phyloP scores from a whole-genome alignment of 1,140 invertebrate genomes.

The Drosophila ambigua region DNA sequence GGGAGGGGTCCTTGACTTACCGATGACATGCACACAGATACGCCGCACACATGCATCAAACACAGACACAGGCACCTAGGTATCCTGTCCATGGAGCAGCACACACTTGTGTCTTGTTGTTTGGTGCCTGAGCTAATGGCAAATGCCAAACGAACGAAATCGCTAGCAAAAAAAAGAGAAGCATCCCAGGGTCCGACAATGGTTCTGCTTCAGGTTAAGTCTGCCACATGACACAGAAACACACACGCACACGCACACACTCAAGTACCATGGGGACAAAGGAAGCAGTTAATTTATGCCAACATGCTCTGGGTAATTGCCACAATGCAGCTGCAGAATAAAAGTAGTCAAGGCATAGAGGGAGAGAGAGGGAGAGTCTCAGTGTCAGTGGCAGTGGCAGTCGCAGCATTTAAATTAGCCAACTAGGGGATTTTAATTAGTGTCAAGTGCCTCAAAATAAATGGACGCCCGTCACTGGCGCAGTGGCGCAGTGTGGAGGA shows the following conservation, averaged over 20 bases:
- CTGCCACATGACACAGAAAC: not conserved
- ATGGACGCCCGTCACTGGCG: slow-evolving; percentile 9
- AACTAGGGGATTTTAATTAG: slow-evolving; percentile 75
- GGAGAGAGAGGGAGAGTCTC: not conserved
- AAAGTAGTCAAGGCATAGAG: slow-evolving; percentile 24
- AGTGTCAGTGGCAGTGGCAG: not conserved
- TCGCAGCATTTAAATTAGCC: slow-evolving; percentile 67
- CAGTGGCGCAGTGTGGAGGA: not conserved
- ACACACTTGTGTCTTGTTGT: slow-evolving; percentile 22
- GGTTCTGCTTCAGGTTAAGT: slow-evolving; percentile 30
- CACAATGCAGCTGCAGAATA: slow-evolving; percentile 34
- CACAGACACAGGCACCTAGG: not conserved
- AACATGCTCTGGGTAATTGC: slow-evolving; percentile 60
- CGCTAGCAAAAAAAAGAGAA: slow-evolving; percentile 1
- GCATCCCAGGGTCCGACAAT: slow-evolving; percentile 3
- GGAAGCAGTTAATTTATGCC: slow-evolving; percentile 59
- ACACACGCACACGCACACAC: not conserved
- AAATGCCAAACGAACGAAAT: slow-evolving; percentile 24
- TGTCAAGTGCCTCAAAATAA: slow-evolving; percentile 60
- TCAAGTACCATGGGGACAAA: slow-evolving; percentile 28
- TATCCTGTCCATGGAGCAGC: too few species aligned
- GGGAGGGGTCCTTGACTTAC: too few species aligned
- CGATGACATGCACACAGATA: too few species aligned
- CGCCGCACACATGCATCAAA: slow-evolving; percentile 4
- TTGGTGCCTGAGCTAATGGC: slow-evolving; percentile 11